phyloP scores from a whole-genome alignment of 2,888 invertebrate genomes.

The Pollenia amentaria region DNA sequence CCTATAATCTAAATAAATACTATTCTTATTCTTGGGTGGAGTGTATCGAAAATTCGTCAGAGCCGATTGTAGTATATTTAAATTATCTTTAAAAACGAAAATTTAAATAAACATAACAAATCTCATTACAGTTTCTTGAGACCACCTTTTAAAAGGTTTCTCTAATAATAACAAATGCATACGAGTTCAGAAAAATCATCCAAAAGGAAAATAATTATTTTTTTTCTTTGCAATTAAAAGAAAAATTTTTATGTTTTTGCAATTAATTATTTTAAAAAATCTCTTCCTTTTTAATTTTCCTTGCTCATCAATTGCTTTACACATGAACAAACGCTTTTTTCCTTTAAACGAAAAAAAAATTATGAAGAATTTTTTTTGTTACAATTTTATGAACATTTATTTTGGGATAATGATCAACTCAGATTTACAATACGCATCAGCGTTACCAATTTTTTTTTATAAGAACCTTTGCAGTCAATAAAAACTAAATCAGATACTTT shows the following conservation, averaged over 20 bases:
- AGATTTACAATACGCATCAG: neutral
- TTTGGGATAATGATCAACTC: neutral
- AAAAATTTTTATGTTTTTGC: neutral
- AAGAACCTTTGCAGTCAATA: too few relatives aligned
- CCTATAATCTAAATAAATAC: too few relatives aligned
- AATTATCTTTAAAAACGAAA: too few relatives aligned
- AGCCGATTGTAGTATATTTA: too few relatives aligned
- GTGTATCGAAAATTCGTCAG: too few relatives aligned
- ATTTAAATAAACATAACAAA: too few relatives aligned
- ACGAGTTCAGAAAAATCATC: neutral
- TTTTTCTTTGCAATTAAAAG: constrained; percentile 19
- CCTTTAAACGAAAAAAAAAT: neutral
- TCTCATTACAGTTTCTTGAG: too few relatives aligned
- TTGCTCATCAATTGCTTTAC: constrained; percentile 1
- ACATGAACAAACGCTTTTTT: constrained; percentile 5
- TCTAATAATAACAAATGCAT: neutral
- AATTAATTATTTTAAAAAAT: constrained; percentile 6
- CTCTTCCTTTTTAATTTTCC: too few relatives aligned
- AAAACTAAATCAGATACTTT: too few relatives aligned
- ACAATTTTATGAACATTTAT: neutral
- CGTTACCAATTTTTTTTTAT: too few relatives aligned
- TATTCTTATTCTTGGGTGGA: too few relatives aligned
- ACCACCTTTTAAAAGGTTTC: too few relatives aligned
- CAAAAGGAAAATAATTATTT: constrained; percentile 13
- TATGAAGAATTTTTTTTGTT: neutral